Percentiles rank a stretch among this genome's conserved stretches.
These are phyloP conservation scores for Slavum lentiscoides DNA, from an alignment of 2,888 invertebrate species.

Conservation along the genomic window DNA sequence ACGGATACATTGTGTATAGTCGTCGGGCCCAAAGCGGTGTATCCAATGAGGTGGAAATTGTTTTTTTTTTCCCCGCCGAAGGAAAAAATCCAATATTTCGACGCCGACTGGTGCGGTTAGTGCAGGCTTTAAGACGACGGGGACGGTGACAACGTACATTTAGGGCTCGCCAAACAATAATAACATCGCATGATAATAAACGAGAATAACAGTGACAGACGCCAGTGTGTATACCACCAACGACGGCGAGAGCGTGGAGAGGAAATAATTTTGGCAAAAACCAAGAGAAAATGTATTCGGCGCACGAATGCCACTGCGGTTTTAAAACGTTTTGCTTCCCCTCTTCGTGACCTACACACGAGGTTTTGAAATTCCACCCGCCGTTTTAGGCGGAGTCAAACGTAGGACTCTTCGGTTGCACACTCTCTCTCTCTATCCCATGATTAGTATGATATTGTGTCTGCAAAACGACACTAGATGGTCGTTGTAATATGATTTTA, in stretches of 20 bases:
- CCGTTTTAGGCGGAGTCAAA: too few relatives aligned
- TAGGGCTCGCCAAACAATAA: too few relatives aligned
- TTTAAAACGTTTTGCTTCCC: constrained; percentile 1
- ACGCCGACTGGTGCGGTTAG: background rate
- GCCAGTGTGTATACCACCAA: too few relatives aligned
- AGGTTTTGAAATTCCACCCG: background rate
- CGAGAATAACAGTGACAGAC: too few relatives aligned
- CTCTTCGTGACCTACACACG: background rate
- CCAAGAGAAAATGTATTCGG: constrained; percentile 16
- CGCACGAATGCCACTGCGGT: background rate
- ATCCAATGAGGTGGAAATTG: background rate
- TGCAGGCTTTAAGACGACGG: background rate
- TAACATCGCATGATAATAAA: too few relatives aligned
- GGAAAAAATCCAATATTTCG: constrained; percentile 2
- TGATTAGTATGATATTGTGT: background rate
- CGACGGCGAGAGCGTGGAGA: too few relatives aligned
- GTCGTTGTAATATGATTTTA: too few relatives aligned
- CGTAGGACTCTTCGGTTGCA: too few relatives aligned
- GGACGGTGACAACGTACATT: background rate
- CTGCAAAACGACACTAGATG: background rate
- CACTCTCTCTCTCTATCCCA: too few relatives aligned
- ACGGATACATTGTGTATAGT: too few relatives aligned
- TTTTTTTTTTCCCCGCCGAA: background rate
- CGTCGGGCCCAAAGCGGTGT: background rate
- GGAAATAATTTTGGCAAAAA: constrained; percentile 3